A percentile compares a stretch with the other conserved stretches of the same genome.
Conservation (phyloP, 2,888 invertebrate species). For the Philhelius pedissequus region DNA sequence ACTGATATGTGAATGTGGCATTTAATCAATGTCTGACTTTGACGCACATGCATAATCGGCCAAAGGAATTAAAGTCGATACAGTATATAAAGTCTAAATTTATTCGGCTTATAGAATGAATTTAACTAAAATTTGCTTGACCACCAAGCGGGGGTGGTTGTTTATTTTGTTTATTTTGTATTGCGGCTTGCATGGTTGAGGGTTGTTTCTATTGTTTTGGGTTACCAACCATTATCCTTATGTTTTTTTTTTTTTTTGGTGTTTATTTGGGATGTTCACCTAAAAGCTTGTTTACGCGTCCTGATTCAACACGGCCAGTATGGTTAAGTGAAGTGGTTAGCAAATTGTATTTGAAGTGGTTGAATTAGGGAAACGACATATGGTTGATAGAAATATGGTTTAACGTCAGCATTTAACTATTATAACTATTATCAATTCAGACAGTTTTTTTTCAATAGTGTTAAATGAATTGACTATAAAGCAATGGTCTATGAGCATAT, state of each 20-base stretch:
- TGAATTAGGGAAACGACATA: conserved; percentile 12
- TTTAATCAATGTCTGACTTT: not conserved
- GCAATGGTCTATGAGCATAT: too few relatives aligned
- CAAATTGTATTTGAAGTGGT: conserved; percentile 6
- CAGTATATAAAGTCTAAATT: not conserved
- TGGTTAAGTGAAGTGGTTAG: conserved; percentile 16
- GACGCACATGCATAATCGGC: not conserved
- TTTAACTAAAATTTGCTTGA: not conserved
- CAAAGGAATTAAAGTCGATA: not conserved
- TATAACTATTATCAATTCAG: too few relatives aligned
- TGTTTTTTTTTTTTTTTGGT: not conserved
- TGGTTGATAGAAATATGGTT: not conserved
- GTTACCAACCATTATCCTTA: not conserved
- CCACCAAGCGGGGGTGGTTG: not conserved
- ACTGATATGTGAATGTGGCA: not conserved
- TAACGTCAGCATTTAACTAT: not conserved
- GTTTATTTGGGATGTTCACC: not conserved
- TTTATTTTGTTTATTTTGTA: not conserved
- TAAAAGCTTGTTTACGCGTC: conserved; percentile 12
- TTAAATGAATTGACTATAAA: too few relatives aligned
- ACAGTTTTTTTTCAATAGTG: too few relatives aligned
- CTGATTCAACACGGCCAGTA: conserved; percentile 1
- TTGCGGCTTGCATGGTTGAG: not conserved
- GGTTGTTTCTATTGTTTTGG: conserved; percentile 9
- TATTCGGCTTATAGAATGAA: not conserved